These are phyloP conservation scores for Hedya salicella DNA, from an alignment of 2,888 invertebrate genomes.

Conservation along the genomic window DNA sequence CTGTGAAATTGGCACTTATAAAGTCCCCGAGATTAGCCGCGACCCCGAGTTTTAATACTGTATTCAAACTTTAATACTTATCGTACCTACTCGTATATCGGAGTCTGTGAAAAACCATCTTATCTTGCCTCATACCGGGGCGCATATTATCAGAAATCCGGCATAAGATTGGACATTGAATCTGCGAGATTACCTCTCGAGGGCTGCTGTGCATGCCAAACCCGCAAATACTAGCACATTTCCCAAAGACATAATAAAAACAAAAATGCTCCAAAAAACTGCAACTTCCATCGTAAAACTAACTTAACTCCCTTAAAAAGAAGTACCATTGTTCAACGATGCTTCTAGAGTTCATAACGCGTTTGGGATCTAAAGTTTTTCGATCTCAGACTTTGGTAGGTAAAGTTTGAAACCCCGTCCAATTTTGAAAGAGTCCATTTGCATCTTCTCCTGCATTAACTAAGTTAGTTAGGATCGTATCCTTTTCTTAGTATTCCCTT, in stretches of 20 bases:
- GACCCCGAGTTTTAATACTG: constrained; percentile 58
- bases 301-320: constrained; percentile 35
- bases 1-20: constrained; percentile 68
- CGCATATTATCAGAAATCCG: constrained; percentile 73
- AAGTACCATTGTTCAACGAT: constrained; percentile 46
- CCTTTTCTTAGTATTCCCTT: constrained; percentile 45
- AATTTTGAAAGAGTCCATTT: constrained; percentile 74
- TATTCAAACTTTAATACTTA: constrained; percentile 74
- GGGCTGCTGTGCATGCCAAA: constrained; percentile 63
- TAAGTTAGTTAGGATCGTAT: constrained; percentile 52
- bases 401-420: constrained; percentile 72
- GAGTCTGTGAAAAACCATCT: constrained; percentile 57
- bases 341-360: constrained; percentile 23
- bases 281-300: constrained; percentile 47
- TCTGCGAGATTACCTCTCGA: constrained; percentile 58
- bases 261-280: constrained; percentile 49
- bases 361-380: constrained; percentile 43
- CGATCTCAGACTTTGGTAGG: constrained; percentile 63
- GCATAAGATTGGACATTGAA: constrained; percentile 62
- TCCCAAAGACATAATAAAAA: constrained; percentile 52
- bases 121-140: constrained; percentile 66
- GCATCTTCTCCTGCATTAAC: constrained; percentile 70
- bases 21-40: constrained; percentile 64
- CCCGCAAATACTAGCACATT: constrained; percentile 65
- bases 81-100: constrained; percentile 47